Percentiles rank a stretch among this genome's conserved stretches.
Conservation (phyloP, 2,888 invertebrate species). For the Myopa testacea region DNA sequence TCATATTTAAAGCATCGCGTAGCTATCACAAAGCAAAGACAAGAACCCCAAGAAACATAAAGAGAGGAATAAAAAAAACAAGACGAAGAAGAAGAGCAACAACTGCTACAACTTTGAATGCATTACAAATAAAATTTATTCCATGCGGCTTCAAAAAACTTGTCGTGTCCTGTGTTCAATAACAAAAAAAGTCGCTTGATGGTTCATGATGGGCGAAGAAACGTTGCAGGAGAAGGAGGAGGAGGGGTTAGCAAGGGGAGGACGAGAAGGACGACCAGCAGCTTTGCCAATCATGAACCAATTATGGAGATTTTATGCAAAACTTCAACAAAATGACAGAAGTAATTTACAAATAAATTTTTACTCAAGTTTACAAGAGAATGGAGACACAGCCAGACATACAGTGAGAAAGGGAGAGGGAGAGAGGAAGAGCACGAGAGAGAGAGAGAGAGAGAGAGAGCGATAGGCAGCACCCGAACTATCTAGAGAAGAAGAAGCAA, state of each 20-base stretch:
- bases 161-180: background rate
- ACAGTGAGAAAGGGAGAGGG: background rate
- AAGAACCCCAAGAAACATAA: too few relatives aligned
- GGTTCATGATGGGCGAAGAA: too few relatives aligned
- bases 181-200: background rate
- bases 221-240: too few relatives aligned
- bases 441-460: background rate
- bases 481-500: background rate
- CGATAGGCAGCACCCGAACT: background rate
- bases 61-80: background rate
- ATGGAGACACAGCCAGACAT: background rate
- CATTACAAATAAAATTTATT: slow-evolving; percentile 26
- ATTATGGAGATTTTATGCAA: slow-evolving; percentile 57
- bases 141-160: slow-evolving; percentile 26
- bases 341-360: slow-evolving; percentile 41
- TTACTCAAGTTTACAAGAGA: background rate
- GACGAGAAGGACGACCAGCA: too few relatives aligned
- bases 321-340: slow-evolving; percentile 41
- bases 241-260: background rate
- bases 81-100: background rate
- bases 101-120: background rate
- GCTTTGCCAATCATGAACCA: slow-evolving; percentile 53
- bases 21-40: too few relatives aligned
- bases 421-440: background rate
- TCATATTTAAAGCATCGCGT: too few relatives aligned